A percentile compares a stretch with the other conserved stretches of the same genome.
These are phyloP conservation scores for Falco berigora DNA, from an alignment of 2,797 vertebrate genomes.

Conservation along the genomic window DNA sequence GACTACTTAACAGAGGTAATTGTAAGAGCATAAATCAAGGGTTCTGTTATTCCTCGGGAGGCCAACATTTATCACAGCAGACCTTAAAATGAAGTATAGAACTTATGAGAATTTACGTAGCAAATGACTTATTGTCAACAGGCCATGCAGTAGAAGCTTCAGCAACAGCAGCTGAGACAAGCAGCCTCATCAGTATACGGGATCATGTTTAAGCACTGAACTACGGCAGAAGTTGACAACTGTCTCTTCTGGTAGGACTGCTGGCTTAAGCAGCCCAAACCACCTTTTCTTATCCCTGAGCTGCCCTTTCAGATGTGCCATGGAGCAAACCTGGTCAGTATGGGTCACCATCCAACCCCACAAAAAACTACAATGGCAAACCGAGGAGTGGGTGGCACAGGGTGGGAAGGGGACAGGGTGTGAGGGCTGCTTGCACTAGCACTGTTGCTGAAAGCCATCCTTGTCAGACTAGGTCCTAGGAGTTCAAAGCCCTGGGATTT, in stretches of 20 bases:
- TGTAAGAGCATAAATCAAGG: slow-evolving; percentile 30
- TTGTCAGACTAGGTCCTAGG: neutral
- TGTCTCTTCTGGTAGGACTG: neutral
- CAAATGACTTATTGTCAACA: neutral
- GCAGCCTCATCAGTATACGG: neutral
- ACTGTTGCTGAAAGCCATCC: neutral
- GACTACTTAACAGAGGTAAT: slow-evolving; percentile 36
- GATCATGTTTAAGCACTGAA: neutral
- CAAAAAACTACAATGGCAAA: neutral
- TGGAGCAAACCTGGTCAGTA: neutral
- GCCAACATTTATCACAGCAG: slow-evolving; percentile 12
- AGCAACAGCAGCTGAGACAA: neutral
- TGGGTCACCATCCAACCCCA: neutral
- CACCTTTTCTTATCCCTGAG: neutral
- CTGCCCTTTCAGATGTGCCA: neutral
- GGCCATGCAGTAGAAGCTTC: neutral
- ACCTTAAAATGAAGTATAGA: slow-evolving; percentile 19
- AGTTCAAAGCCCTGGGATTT: neutral
- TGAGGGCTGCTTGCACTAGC: neutral
- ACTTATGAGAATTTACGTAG: neutral
- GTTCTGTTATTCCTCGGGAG: slow-evolving; percentile 32
- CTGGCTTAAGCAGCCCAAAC: neutral
- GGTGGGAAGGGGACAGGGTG: neutral
- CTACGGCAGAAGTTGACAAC: neutral
- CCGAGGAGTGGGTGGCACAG: neutral